Evolutionary conservation across 2,113 vertebrate genomes (phyloP), one percentile per base, ranked within the genome.

Genomic region (Cichladusa arquata): DNA sequence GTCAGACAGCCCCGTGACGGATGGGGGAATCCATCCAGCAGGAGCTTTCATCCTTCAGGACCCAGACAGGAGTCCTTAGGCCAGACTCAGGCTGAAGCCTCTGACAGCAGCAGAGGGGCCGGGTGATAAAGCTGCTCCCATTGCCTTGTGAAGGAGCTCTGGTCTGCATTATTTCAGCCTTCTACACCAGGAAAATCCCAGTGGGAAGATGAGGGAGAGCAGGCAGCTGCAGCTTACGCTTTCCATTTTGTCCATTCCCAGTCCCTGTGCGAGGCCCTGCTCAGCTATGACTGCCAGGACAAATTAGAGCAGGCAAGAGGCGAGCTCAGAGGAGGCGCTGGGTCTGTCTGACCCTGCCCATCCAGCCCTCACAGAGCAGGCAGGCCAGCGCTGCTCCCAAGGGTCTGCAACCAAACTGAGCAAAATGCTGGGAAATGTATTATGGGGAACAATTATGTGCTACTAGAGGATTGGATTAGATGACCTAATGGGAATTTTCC

Each of bases 401-500:
- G 40, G 42, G 71, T 45, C 53, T 77, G 79, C 71, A 86, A 83
- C 25, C n/a, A 90, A 47, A 60, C 6, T 19, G 65, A 81, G 53
- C 7, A 56, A 61, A 92, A 51, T 23, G 14, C 66, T 33, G 25
- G 38, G 47, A 94, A 97, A 86, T 48, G 19, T 70, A 33, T 82
- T 85, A 44, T 13, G 16, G 23, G 18, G 31, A 65, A 26, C 72
- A 69, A 80, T 80, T 80, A 60, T n/a, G 34, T 88, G 45, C 88
- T 85, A 94, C 90, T 76, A 85, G 74, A 95, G 22, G 33, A 72
- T 66, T 84, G 81, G 38, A 81, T 86, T 48, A 93, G 74, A 64
- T 92, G 80, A 96, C 51, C 60, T 82, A 93, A 94, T 69, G 77
- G 92, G 88, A 81, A 80, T 94, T 94, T 38, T 57, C 48, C 61